phyloP scores from a whole-genome alignment of 53 echinoderm and acorn worm genomes.

The Crossaster papposus region DNA sequence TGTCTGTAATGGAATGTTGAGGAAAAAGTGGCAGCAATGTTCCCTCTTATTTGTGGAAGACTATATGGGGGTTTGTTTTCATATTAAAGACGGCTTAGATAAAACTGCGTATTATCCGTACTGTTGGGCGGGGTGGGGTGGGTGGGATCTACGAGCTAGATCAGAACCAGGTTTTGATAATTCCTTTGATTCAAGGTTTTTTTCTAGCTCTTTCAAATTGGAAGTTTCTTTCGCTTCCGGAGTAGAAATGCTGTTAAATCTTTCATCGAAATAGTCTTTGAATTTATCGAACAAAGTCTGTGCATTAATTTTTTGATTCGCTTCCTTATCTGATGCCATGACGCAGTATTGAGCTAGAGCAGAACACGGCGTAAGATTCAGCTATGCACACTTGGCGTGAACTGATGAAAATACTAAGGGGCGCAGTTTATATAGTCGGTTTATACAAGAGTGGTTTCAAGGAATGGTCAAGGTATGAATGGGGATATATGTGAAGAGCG shows the following conservation, averaged over 20 bases:
- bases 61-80: no score
- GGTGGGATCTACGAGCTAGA: no score
- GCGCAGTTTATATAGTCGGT: neutral
- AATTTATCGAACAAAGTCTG: neutral
- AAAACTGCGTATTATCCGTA: no score
- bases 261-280: conserved; percentile 4
- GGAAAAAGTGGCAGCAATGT: no score
- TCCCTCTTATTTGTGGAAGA: no score
- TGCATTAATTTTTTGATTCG: neutral
- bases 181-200: neutral
- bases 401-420: neutral
- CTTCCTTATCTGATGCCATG: neutral
- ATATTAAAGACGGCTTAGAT: no score
- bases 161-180: neutral
- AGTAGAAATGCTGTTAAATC: neutral
- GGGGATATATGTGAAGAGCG: neutral
- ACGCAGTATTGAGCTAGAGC: neutral
- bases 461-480: neutral
- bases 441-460: neutral
- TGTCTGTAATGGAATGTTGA: no score
- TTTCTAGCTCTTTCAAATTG: neutral
- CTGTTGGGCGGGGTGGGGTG: no score
- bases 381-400: neutral
- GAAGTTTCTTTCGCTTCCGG: neutral
- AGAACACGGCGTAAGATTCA: neutral